Base-by-base conservation (phyloP, 2,113 vertebrate genomes). In the Kryptolebias marmoratus region DNA sequence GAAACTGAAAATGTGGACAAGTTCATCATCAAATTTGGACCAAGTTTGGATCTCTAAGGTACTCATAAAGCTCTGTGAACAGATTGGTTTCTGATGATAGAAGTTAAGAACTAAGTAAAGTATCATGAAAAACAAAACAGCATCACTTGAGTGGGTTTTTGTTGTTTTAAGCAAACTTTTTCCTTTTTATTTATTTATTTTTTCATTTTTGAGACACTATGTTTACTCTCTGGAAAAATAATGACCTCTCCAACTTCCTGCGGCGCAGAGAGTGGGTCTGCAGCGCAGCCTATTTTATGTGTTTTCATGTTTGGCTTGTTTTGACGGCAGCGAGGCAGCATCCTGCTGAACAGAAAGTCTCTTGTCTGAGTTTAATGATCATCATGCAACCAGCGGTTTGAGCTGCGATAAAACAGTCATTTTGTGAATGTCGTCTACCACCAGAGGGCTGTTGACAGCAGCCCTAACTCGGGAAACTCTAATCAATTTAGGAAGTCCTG, bases 351-450 rank as follows among this genome's bases (percentile, higher is more conserved):
- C 50, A 59, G 61, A 65, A 71, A 64, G 31, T 56, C 22, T 69
- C 49, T 30, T 55, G 27, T 61, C 18, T 57, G 70, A 57, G 32
- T 22, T 65, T 72, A 73, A 76, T 86, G 74, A 66, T 11, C 31
- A 58, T 63, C 7, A 69, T 76, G 32, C 69, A 22, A 59, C 4
- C 52, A 8, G 54, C 22, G 47, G 36, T 69, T 50, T 44, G 54
- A 76, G 50, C 55, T 22, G 47, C 69, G 63, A 72, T 39, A 66
- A 28, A 68, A 30, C 2, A 27, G 52, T 59, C 54, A 48, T 62
- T 53, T 53, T 8, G 16, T 69, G 30, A 61, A 12, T 52, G 55
- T 54, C 47, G n/a, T 64, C 47, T 28, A 39, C 28, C 42, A 58
- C 5, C 52, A 30, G 4, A 55, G 71, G 16, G 1, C 1, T 42